Evolutionary conservation across 1,140 invertebrate species (phyloP).

Genomic region (Dreissena rostriformis): DNA sequence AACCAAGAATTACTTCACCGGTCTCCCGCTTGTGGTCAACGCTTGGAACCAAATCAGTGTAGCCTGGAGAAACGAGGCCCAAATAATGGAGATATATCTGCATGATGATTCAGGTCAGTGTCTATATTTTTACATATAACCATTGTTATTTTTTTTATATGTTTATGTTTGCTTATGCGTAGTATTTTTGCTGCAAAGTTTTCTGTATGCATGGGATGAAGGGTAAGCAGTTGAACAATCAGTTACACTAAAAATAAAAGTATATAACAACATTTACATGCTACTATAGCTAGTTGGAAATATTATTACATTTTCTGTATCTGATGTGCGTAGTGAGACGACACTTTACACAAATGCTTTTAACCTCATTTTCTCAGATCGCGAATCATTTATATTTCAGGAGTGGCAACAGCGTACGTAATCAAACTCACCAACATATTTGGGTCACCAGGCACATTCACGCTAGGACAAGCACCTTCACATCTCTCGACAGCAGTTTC

Average conservation of each 20-base stretch:
- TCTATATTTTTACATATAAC: no score
- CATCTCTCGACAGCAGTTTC: constrained; percentile 18
- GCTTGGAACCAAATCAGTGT: constrained; percentile 62
- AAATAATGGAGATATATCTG: constrained; percentile 57
- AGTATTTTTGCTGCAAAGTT: no score
- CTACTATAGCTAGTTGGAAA: no score
- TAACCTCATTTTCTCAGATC: background rate
- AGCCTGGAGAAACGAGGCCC: constrained; percentile 50
- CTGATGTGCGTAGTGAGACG: no score
- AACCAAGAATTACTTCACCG: constrained; percentile 36
- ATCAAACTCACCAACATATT: constrained; percentile 53
- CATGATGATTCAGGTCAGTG: constrained; percentile 31
- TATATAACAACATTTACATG: no score
- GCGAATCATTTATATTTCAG: constrained; percentile 25
- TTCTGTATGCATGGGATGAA: no score
- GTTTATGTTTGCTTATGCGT: no score
- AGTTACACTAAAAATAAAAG: no score
- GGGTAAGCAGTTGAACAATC: no score
- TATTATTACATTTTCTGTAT: no score
- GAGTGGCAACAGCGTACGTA: constrained; percentile 50
- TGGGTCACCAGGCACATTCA: constrained; percentile 52
- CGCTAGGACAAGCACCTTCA: constrained; percentile 56
- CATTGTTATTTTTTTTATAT: no score
- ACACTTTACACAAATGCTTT: no score
- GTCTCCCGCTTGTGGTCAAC: constrained; percentile 33